Evolutionary conservation across 1,140 invertebrate genomes (phyloP), one percentile per base, ranked within the genome.

Genomic region (Nephila pilipes): DNA sequence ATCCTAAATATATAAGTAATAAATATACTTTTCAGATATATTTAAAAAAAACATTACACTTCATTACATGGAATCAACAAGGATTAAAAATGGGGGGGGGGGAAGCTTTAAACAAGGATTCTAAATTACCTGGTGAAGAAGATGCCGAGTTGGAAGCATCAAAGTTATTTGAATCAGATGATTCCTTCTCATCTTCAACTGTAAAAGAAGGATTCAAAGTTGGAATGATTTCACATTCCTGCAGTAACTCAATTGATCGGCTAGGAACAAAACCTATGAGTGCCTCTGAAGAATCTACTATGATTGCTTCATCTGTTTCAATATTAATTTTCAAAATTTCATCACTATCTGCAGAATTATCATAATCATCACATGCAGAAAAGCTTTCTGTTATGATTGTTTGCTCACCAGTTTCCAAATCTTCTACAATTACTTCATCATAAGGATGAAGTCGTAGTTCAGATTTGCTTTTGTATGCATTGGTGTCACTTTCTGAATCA

Each of bases 251-350:
- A 93, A 22, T 94, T 94, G 69, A 95, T 93, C 38, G 94, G 92
- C 65, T 94, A 94, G 87, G 91, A 91, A 94, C 94, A 94, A 94
- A 36, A 94, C 94, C 12, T 36, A 69, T 94, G 90, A 79, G 94
- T 94, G 75, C 95, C 94, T 87, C 94, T 94, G 58, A 95, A 87
- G 95, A 91, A 94, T 96, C 96, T 0, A 96, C 94, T 0, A 96
- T 93, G 22, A 95, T 95, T 57, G 96, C 96, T 94, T 96, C 95
- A 93, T 96, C 96, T 2, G 96, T 96, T 94, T 95, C 95, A 0
- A 95, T 96, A 94, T 97, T 96, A 36, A 97, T 95, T 36, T 96
- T 94, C 5, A 97, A 94, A 80, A 97, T 94, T 94, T 97, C 96
- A 89, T 96, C 96, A 16, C 95, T 95, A 25, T 94, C 93, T 18